A percentile compares a stretch with the other conserved stretches of the same genome.
phyloP scores from a whole-genome alignment of 2,888 invertebrate species.

The Orthosia gracilis region DNA sequence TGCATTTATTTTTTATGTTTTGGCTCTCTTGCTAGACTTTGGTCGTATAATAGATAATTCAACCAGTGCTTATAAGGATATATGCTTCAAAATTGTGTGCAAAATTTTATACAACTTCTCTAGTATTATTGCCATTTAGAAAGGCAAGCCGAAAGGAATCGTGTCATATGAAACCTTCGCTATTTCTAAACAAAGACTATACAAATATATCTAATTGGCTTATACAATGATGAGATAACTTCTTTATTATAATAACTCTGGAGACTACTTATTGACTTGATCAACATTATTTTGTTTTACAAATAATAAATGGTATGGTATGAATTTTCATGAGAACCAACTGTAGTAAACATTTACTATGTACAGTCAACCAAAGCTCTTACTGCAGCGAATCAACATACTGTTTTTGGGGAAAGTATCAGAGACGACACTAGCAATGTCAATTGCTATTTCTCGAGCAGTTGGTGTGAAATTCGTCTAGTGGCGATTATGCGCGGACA shows the following conservation, averaged over 20 bases:
- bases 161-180: slow-evolving; percentile 15
- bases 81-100: not conserved
- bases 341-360: not conserved
- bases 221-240: not conserved
- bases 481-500: not conserved
- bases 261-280: not conserved
- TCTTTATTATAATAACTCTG: not conserved
- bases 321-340: slow-evolving; percentile 5
- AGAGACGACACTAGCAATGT: not conserved
- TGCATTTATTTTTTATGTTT: not conserved
- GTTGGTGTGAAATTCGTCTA: not conserved
- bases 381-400: not conserved
- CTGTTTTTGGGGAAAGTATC: no score
- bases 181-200: not conserved
- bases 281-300: slow-evolving; percentile 12
- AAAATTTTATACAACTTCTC: not conserved
- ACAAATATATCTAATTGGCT: slow-evolving; percentile 16
- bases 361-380: slow-evolving; percentile 4
- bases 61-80: not conserved
- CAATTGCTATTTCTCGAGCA: not conserved
- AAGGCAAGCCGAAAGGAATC: not conserved
- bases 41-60: not conserved
- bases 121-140: not conserved
- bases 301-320: not conserved
- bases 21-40: not conserved